These are phyloP conservation scores for Elysia chlorotica DNA, from an alignment of 1,140 invertebrate genomes.

Conservation along the genomic window DNA sequence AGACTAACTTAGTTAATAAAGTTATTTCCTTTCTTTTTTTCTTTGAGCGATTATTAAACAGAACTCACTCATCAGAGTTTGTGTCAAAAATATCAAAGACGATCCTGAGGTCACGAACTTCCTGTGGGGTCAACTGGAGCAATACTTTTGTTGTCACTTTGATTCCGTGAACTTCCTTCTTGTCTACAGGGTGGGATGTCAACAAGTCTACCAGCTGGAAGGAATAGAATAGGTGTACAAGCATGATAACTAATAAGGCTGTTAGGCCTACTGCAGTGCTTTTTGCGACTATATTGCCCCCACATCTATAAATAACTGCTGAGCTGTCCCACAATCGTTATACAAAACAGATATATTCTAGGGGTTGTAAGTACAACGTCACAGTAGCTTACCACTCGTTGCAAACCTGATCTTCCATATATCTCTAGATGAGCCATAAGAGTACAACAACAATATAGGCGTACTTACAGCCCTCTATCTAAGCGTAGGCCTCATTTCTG, in stretches of 20 bases:
- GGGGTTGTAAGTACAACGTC: background rate
- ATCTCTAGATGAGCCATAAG: too few species aligned
- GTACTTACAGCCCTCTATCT: too few species aligned
- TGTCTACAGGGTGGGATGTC: slow-evolving; percentile 49
- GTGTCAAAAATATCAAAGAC: slow-evolving; percentile 60
- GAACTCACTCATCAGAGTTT: slow-evolving; percentile 55
- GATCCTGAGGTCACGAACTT: slow-evolving; percentile 53
- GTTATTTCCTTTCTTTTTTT: too few species aligned
- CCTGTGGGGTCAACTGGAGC: slow-evolving; percentile 53
- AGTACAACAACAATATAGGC: too few species aligned
- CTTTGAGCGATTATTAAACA: too few species aligned
- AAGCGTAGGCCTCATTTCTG: too few species aligned
- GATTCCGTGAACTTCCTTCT: slow-evolving; percentile 56
- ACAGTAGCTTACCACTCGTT: background rate
- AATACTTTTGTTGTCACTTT: slow-evolving; percentile 52
- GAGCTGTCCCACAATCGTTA: background rate
- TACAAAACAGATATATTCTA: background rate
- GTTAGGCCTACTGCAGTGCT: background rate
- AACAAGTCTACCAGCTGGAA: slow-evolving; percentile 55
- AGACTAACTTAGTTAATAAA: too few species aligned
- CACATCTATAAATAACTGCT: too few species aligned
- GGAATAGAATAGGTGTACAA: slow-evolving; percentile 17
- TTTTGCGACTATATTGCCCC: too few species aligned
- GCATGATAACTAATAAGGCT: background rate
- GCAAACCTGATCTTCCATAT: background rate